A percentile compares a stretch with the other conserved stretches of the same genome.
Evolutionary conservation across 1,140 invertebrate species (phyloP).

Genomic region (Dolichoris vasculosae): DNA sequence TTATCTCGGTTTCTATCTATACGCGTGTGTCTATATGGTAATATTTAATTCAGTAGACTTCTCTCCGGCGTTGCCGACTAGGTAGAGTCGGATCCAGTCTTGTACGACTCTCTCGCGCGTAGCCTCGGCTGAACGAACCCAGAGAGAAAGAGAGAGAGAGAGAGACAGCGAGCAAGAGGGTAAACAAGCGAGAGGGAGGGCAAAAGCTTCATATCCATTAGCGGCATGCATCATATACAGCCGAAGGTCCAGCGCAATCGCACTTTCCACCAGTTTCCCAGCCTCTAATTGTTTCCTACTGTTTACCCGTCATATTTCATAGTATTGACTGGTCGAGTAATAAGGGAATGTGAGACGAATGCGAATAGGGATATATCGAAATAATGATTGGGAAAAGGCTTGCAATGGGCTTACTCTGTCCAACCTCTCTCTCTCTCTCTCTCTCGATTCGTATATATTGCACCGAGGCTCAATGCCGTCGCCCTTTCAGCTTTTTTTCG

Average conservation of each 20-base stretch:
- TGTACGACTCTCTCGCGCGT: not conserved
- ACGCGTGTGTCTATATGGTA: constrained; percentile 24
- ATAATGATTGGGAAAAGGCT: constrained; percentile 21
- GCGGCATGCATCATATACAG: constrained; percentile 41
- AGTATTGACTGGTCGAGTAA: constrained; percentile 45
- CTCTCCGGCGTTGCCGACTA: not conserved
- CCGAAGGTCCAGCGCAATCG: constrained; percentile 44
- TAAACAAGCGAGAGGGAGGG: constrained; percentile 28
- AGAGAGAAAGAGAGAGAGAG: not conserved
- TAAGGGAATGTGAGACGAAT: constrained; percentile 35
- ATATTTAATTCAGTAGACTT: constrained; percentile 49
- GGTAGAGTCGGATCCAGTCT: not conserved
- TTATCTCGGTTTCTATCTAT: too few species aligned
- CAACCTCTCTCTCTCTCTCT: not conserved
- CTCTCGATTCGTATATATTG: too few species aligned
- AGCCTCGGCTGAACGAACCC: not conserved
- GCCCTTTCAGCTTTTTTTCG: not conserved
- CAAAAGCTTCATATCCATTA: constrained; percentile 49
- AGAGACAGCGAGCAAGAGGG: constrained; percentile 36
- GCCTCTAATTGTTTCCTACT: constrained; percentile 53
- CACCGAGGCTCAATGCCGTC: not conserved
- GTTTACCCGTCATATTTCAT: constrained; percentile 49
- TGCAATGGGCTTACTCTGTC: not conserved
- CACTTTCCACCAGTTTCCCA: constrained; percentile 46
- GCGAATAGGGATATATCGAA: constrained; percentile 28